These are phyloP conservation scores for Agriopis leucophaearia DNA, from an alignment of 2,888 invertebrate species.

Conservation along the genomic window DNA sequence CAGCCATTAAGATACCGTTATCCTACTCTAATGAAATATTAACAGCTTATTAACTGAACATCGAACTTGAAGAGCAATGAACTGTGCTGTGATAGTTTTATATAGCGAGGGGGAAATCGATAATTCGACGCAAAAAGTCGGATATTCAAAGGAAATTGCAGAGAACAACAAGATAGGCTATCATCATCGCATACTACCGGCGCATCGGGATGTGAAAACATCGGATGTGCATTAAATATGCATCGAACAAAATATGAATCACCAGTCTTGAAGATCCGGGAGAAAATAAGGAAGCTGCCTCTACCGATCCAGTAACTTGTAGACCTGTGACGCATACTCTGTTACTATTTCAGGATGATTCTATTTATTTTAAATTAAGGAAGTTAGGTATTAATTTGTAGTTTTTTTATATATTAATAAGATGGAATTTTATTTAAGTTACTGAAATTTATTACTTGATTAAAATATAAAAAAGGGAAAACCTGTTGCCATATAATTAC, in stretches of 20 bases:
- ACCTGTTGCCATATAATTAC: too few species aligned
- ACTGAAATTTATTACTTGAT: too few species aligned
- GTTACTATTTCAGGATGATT: background rate
- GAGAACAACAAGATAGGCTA: conserved; percentile 35
- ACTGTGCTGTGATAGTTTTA: conserved; percentile 13
- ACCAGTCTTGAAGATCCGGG: conserved; percentile 24
- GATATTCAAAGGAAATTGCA: conserved; percentile 48
- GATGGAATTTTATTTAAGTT: too few species aligned
- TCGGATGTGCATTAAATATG: conserved; percentile 36
- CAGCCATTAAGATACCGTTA: conserved; percentile 22
- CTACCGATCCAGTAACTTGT: background rate
- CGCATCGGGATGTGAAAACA: conserved; percentile 51
- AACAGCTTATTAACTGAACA: conserved; percentile 30
- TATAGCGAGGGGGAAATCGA: conserved; percentile 7
- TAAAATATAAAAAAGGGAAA: too few species aligned
- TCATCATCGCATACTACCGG: conserved; percentile 47
- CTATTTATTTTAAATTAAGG: background rate
- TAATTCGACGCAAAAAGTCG: conserved; percentile 16
- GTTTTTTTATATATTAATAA: too few species aligned
- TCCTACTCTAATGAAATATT: conserved; percentile 14
- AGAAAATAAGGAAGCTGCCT: conserved; percentile 15
- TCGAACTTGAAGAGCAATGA: conserved; percentile 32
- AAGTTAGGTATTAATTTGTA: too few species aligned
- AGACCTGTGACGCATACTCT: background rate
- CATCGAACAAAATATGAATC: conserved; percentile 17